Conservation (phyloP, 2,888 invertebrate genomes). For the Marasmarcha lunaedactyla region DNA sequence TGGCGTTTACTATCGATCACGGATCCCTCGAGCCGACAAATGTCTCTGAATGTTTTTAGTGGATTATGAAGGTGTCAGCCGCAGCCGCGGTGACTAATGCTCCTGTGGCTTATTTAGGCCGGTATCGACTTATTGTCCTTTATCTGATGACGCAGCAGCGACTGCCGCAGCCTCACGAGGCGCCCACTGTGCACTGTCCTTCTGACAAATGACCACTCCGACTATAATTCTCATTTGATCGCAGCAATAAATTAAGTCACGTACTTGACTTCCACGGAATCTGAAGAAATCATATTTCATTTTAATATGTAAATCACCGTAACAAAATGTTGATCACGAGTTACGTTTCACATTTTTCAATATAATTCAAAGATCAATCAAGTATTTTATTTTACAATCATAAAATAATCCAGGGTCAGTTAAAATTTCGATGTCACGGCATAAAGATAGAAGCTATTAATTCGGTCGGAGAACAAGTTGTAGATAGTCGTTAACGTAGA, state of each 20-base stretch:
- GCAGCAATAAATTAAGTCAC: conserved; percentile 54
- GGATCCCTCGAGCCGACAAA: conserved; percentile 58
- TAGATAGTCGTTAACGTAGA: conserved; percentile 20
- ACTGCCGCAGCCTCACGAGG: conserved; percentile 10
- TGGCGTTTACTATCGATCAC: conserved; percentile 66
- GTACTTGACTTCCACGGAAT: conserved; percentile 41
- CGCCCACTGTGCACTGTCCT: conserved; percentile 18
- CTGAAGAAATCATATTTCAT: conserved; percentile 29
- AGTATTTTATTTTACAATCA: not conserved
- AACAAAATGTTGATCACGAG: conserved; percentile 34
- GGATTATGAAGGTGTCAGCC: conserved; percentile 57
- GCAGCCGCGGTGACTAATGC: conserved; percentile 47
- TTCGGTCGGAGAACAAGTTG: not conserved
- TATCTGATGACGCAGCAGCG: conserved; percentile 49
- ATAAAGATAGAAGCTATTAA: not conserved
- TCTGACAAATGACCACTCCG: conserved; percentile 45
- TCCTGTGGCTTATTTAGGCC: conserved; percentile 53
- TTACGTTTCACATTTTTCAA: conserved; percentile 27
- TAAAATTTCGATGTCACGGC: too few species aligned
- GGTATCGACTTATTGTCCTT: conserved; percentile 59
- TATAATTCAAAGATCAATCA: not conserved
- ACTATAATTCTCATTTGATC: conserved; percentile 50
- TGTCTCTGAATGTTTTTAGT: conserved; percentile 67
- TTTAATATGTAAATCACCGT: conserved; percentile 43
- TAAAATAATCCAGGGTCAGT: not conserved